These are phyloP conservation scores for Scrobipalpa atriplicella DNA, from an alignment of 2,888 invertebrate species.

Conservation along the genomic window DNA sequence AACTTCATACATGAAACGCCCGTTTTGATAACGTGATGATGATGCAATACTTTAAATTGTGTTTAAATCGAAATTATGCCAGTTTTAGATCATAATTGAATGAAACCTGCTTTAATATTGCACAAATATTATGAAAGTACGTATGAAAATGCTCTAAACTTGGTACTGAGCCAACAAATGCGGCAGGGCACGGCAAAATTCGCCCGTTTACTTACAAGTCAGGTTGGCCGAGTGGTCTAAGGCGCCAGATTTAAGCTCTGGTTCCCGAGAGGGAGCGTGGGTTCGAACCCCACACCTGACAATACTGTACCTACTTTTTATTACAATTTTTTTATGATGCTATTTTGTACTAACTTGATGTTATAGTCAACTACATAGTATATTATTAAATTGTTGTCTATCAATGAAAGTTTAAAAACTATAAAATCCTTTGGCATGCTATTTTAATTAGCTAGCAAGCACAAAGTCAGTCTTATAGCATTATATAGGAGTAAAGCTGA, in stretches of 20 bases:
- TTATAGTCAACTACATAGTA: too few relatives aligned
- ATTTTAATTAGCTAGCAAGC: too few relatives aligned
- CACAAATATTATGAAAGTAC: not conserved
- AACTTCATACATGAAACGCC: not conserved
- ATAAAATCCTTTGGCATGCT: too few relatives aligned
- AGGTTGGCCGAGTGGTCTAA: conserved; percentile 93
- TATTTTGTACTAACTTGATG: too few relatives aligned
- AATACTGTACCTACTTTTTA: conserved; percentile 43
- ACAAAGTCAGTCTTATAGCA: too few relatives aligned
- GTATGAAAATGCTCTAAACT: conserved; percentile 30
- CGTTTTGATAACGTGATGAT: not conserved
- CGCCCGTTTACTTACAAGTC: conserved; percentile 55
- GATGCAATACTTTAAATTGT: not conserved
- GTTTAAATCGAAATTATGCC: not conserved
- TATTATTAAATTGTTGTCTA: not conserved
- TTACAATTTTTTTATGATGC: not conserved
- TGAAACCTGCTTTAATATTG: not conserved
- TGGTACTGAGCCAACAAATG: conserved; percentile 23
- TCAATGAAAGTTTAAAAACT: too few relatives aligned
- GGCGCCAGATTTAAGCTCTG: conserved; percentile 93
- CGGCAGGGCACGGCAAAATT: conserved; percentile 40
- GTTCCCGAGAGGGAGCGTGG: conserved; percentile 92
- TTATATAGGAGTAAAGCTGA: too few relatives aligned
- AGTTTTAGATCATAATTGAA: not conserved
- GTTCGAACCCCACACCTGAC: conserved; percentile 93